Evolutionary conservation across 2,797 vertebrate genomes (phyloP), one percentile per base, ranked within the genome.

Genomic region (Uromys caudimaculatus): DNA sequence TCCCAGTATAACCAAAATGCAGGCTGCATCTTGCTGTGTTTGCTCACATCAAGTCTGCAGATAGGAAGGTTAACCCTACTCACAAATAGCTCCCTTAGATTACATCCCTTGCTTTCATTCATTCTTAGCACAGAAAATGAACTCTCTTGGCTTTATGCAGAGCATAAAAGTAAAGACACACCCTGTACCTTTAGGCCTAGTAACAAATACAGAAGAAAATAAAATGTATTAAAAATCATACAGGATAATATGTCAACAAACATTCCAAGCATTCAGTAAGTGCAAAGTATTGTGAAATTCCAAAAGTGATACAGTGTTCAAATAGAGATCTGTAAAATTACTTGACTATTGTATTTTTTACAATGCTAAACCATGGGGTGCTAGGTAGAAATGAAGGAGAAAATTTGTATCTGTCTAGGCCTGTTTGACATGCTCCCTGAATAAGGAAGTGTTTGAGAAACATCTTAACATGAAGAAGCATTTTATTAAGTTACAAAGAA

Each of bases 211-310:
- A 7, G 29, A 58, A 85, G 44, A 81, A 83, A 90, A 89, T 54
- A 87, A 84, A 54, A 95, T 4, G n/a, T 62, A 60, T 64, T 75
- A 86, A 88, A 56, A 93, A 96, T 90, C 23, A 64, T 50, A 60
- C 89, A 88, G 32, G 12, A 75, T 19, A 91, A 62, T 16, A 27
- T 0, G 12, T 41, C 52, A 82, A 71, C 32, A 94, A 84, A 84
- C 27, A 79, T 12, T 78, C 38, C n/a, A n/a, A n/a, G n/a, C n/a
- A n/a, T n/a, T n/a, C n/a, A 94, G 2, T 47, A 82, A 91, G 24
- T 47, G 32, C n/a, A 84, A 88, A 88, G 21, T 64, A 7, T 6
- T 94, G 90, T 14, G 58, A 16, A 79, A 89, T 86, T 79, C 50
- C 54, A 95, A 92, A 89, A 32, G 50, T 58, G 4, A 93, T 24